Evolutionary conservation across 2,113 vertebrate genomes (phyloP).

Genomic region (Malurus alboscapulatus): DNA sequence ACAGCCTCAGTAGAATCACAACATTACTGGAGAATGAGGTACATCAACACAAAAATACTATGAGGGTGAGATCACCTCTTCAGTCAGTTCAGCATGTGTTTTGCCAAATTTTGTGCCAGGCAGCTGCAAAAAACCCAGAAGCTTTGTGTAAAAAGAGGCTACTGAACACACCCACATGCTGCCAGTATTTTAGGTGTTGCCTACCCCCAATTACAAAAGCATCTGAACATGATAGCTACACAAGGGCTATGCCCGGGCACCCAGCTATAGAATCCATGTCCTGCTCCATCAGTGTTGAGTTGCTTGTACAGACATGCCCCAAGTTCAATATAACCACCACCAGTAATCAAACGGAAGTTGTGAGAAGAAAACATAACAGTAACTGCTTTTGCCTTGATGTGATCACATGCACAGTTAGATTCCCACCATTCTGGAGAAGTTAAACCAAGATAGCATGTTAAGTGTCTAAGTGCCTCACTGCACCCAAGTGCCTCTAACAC

Average conservation of each 20-base stretch:
- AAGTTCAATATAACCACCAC: background rate
- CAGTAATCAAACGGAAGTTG: background rate
- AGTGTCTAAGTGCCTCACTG: background rate
- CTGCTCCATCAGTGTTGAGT: background rate
- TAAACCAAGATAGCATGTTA: background rate
- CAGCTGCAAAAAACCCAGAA: constrained; percentile 1
- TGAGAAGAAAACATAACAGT: background rate
- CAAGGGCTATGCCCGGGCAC: background rate
- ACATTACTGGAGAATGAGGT: constrained; percentile 41
- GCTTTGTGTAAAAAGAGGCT: background rate
- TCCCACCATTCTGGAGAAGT: background rate
- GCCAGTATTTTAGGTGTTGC: background rate
- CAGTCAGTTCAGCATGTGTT: background rate
- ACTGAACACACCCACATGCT: background rate
- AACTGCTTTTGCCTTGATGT: background rate
- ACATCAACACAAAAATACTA: constrained; percentile 25
- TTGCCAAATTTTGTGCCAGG: background rate
- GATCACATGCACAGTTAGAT: background rate
- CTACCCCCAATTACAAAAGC: background rate
- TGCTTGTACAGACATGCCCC: background rate
- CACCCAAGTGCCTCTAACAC: background rate
- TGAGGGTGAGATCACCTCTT: constrained; percentile 49
- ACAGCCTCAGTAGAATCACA: constrained; percentile 29
- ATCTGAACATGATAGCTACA: background rate
- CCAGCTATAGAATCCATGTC: background rate